Evolutionary conservation across 2,797 vertebrate genomes (phyloP).

Genomic region (Dryobates pubescens): DNA sequence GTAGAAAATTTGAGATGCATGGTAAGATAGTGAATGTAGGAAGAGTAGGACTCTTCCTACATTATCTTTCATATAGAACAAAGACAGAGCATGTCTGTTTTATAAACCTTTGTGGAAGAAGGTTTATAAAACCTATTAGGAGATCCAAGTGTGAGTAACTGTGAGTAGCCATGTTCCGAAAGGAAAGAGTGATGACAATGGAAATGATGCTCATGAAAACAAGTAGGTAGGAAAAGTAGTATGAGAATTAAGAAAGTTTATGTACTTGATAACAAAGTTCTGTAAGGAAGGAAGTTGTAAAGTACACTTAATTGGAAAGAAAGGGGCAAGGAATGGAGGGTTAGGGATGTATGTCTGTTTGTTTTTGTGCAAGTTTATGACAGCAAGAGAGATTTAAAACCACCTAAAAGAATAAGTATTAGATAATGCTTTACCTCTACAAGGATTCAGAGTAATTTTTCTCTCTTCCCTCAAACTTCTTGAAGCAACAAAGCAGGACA

Average conservation of each 20-base stretch:
- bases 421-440: neutral
- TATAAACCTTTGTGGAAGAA: neutral
- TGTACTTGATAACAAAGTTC: neutral
- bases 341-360: too few species aligned
- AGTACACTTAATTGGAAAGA: neutral
- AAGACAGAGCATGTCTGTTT: neutral
- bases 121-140: neutral
- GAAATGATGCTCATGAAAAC: neutral
- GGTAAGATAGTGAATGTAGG: neutral
- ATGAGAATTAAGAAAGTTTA: neutral
- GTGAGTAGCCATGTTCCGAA: neutral
- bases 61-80: neutral
- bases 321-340: neutral
- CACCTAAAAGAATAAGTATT: neutral
- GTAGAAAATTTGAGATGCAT: neutral
- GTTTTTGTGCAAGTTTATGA: neutral
- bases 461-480: neutral
- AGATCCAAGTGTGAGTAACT: neutral
- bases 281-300: neutral
- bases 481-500: neutral
- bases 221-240: neutral
- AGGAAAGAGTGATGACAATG: neutral
- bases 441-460: neutral
- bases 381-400: neutral
- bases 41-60: neutral